Base-by-base conservation (phyloP, 2,888 invertebrate species). In the Agonopterix alstromeriana region DNA sequence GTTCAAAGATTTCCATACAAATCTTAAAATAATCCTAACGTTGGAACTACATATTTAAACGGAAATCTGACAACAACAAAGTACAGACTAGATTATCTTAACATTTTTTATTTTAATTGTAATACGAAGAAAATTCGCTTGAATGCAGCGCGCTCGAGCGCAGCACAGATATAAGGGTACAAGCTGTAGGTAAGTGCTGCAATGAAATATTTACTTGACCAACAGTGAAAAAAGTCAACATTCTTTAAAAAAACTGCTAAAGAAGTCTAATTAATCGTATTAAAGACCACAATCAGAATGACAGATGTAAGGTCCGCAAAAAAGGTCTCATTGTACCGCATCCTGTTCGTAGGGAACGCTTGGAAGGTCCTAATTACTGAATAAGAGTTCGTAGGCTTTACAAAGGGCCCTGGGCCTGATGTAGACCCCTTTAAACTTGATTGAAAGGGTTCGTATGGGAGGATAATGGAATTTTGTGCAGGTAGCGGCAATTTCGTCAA, bases 321-420 rank as follows among this genome's bases (percentile, higher is more conserved):
- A 68, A 67, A 66, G 61, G 49, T 43, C 58, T 56, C 63, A 68
- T 68, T 68, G 63, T 57, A 54, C 70, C 53, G 67, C 79, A 83
- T 83, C 83, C 83, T 74, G 82, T 77, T 71, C 27, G 8, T 8
- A 40, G 7, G 45, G 12, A 69, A 70, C 69, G 64, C 61, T 72
- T 74, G 62, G 70, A 63, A 63, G 67, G 65, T 68, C 73, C 82
- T 84, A 85, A 85, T 83, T 85, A 82, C 75, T 70, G 64, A 73
- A 72, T 70, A 66, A 72, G 70, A 68, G 70, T 60, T 63, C 62
- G 63, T 57, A 60, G 35, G 47, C 43, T 38, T 10, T 10, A 78
- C 72, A 77, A 80, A 82, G 68, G 77, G 68, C 56, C 65, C 35
- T 47, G 47, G 10, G 12, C 65, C 73, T 78, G 82, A 81, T n/a